Evolutionary conservation across 2,888 invertebrate genomes (phyloP).

Genomic region (Microdon myrmicae): DNA sequence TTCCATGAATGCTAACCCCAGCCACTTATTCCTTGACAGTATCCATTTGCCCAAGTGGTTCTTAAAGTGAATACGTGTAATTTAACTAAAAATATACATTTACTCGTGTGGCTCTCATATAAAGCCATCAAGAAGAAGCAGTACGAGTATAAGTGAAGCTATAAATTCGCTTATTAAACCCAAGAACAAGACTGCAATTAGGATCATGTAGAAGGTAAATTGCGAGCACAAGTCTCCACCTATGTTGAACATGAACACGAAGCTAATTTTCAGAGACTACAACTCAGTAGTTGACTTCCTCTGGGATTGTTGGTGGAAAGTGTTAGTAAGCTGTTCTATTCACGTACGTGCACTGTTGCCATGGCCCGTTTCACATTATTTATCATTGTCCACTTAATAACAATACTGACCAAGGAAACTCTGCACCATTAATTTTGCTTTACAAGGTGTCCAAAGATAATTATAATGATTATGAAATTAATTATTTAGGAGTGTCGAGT

Average conservation of each 20-base stretch:
- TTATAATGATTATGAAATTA: constrained; percentile 16
- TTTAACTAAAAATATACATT: too few species aligned
- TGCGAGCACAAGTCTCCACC: constrained; percentile 30
- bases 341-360: constrained; percentile 11
- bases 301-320: too few species aligned
- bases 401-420: constrained; percentile 11
- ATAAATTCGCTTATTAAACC: constrained; percentile 14
- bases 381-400: constrained; percentile 36
- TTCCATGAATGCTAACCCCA: too few species aligned
- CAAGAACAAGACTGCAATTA: constrained; percentile 13
- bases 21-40: too few species aligned
- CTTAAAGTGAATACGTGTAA: too few species aligned
- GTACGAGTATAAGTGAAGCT: too few species aligned
- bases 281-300: constrained; percentile 19
- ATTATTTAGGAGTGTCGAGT: too few species aligned
- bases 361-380: constrained; percentile 5
- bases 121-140: too few species aligned
- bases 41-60: too few species aligned
- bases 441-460: constrained; percentile 10
- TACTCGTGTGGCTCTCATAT: too few species aligned
- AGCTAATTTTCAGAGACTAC: constrained; percentile 28
- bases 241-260: constrained; percentile 30
- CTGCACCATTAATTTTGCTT: constrained; percentile 13
- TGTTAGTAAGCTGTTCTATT: not conserved
- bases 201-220: constrained; percentile 12